A percentile compares a stretch with the other conserved stretches of the same genome.
Conservation (phyloP, 2,797 vertebrate species). For the Spinus pinus region DNA sequence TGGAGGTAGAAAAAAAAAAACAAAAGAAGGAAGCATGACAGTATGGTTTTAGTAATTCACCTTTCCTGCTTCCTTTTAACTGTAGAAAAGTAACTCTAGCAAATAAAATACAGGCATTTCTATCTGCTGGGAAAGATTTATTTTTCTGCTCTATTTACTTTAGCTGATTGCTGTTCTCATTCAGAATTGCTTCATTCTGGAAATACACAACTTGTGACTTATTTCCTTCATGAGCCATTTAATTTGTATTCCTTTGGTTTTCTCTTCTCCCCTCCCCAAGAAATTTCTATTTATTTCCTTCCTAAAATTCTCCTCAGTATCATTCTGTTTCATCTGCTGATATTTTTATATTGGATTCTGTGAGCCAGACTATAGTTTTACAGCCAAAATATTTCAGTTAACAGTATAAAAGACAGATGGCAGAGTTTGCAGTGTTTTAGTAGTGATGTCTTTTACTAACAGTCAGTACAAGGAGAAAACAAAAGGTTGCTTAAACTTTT, state of each 20-base stretch:
- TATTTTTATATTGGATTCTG: not conserved
- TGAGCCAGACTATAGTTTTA: not conserved
- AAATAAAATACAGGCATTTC: not conserved
- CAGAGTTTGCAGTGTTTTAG: not conserved
- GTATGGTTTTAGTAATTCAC: not conserved
- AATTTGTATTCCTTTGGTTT: not conserved
- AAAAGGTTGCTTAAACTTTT: not conserved
- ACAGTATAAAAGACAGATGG: conserved; percentile 20
- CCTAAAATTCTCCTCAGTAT: not conserved
- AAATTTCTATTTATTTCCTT: not conserved
- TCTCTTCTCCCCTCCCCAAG: not conserved
- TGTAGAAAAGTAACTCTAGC: not conserved
- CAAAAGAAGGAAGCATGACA: not conserved
- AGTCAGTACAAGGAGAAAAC: not conserved
- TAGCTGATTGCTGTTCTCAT: not conserved
- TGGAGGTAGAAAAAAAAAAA: not conserved
- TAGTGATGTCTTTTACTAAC: not conserved
- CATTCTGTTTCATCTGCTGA: not conserved
- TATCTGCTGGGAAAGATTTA: not conserved
- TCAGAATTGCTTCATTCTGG: not conserved
- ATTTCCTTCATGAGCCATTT: not conserved
- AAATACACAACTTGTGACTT: not conserved
- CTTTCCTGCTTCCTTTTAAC: not conserved
- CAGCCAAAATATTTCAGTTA: conserved; percentile 5
- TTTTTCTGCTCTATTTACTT: not conserved